Conservation (phyloP, 2,888 invertebrate genomes). For the Apantesis nais region DNA sequence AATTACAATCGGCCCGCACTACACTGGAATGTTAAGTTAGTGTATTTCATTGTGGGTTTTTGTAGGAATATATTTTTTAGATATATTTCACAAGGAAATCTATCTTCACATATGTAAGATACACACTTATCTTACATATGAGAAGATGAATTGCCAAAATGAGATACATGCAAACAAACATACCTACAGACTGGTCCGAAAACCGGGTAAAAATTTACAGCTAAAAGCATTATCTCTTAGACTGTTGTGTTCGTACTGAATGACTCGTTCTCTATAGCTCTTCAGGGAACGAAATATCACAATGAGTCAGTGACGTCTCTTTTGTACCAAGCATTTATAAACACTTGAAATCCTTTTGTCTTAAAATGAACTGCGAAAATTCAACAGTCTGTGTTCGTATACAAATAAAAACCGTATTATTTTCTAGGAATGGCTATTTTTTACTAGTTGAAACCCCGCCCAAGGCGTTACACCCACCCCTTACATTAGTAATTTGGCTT, state of each 20-base stretch:
- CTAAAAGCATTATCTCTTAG: neutral
- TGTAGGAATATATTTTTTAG: neutral
- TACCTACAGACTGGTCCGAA: neutral
- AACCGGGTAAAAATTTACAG: neutral
- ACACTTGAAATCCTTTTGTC: neutral
- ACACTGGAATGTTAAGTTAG: conserved; percentile 40
- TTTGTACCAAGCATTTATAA: neutral
- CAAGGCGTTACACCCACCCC: neutral
- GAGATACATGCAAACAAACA: neutral
- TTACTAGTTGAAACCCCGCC: neutral
- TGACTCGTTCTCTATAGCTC: neutral
- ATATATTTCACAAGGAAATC: neutral
- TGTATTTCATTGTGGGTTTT: conserved; percentile 34
- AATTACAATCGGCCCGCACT: conserved; percentile 41
- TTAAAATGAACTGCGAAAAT: neutral
- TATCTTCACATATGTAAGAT: neutral
- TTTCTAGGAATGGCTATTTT: neutral
- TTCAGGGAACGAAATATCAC: neutral
- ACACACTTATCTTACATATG: too few relatives aligned
- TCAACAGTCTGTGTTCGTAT: neutral
- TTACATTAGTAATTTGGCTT: neutral
- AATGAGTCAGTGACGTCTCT: neutral
- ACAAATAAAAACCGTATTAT: neutral
- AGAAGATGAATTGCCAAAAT: too few relatives aligned
- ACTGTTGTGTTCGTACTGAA: neutral